phyloP scores from a whole-genome alignment of 2,113 vertebrate species.

The Brachyhypopomus occidentalis region DNA sequence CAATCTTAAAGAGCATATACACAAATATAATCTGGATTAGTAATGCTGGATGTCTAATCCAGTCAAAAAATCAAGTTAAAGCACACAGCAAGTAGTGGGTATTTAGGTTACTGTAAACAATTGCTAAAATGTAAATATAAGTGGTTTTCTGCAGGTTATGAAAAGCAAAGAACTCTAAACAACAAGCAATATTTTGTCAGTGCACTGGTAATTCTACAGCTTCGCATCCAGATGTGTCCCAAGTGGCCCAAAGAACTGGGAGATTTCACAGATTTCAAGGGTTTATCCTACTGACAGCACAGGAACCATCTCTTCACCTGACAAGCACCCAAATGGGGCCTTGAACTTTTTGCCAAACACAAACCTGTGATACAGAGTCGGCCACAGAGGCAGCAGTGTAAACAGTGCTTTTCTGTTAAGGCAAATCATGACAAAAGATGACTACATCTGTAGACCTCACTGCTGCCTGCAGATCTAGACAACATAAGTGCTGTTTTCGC shows the following conservation, averaged over 20 bases:
- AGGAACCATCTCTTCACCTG: neutral
- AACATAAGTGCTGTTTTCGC: neutral
- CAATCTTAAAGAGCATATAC: neutral
- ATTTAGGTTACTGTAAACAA: neutral
- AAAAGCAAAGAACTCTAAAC: neutral
- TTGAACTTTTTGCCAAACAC: neutral
- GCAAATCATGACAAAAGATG: neutral
- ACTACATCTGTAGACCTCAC: neutral
- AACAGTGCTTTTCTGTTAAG: constrained; percentile 13
- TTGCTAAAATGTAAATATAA: neutral
- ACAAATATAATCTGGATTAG: constrained; percentile 9
- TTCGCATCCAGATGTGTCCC: constrained; percentile 24
- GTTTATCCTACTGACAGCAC: too few relatives aligned
- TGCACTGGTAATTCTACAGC: neutral
- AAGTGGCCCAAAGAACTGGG: neutral
- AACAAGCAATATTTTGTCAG: neutral
- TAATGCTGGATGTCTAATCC: neutral
- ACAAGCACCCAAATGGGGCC: neutral
- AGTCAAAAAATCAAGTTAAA: neutral
- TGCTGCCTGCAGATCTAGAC: neutral
- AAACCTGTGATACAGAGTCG: neutral
- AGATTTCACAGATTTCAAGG: neutral
- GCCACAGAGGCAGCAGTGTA: neutral
- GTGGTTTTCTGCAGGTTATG: neutral
- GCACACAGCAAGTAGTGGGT: neutral